Evolutionary conservation across 2,797 vertebrate genomes (phyloP).

Genomic region (Avahi laniger): DNA sequence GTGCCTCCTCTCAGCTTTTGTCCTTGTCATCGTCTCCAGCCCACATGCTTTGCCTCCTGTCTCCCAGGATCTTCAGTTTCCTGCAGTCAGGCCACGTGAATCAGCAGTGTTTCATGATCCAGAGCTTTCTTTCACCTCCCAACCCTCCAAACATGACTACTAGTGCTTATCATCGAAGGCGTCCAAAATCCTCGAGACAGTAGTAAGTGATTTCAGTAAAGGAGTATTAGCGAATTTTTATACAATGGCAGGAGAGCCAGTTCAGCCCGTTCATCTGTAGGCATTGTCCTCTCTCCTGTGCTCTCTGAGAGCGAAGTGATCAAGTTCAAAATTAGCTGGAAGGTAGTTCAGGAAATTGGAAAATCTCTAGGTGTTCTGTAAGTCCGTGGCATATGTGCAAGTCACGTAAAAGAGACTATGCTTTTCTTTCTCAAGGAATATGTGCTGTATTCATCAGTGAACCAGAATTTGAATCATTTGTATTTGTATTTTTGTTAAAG

Average conservation of each 20-base stretch:
- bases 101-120: neutral
- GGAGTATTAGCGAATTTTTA: neutral
- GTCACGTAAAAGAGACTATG: neutral
- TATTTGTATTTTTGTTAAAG: neutral
- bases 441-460: neutral
- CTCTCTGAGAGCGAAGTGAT: neutral
- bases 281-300: neutral
- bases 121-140: neutral
- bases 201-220: neutral
- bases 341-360: neutral
- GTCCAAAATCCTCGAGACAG: neutral
- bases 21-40: neutral
- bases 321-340: neutral
- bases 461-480: neutral
- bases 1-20: accelerated
- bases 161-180: neutral
- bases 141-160: neutral
- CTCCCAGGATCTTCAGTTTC: neutral
- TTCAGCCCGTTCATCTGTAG: neutral
- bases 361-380: neutral
- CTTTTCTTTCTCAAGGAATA: neutral
- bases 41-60: accelerated
- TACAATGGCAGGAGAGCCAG: neutral
- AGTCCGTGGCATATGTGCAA: neutral
- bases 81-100: neutral